Percentiles rank a stretch among this genome's conserved stretches.
Evolutionary conservation across 2,113 vertebrate species (phyloP).

Genomic region (Myotis lucifugus): DNA sequence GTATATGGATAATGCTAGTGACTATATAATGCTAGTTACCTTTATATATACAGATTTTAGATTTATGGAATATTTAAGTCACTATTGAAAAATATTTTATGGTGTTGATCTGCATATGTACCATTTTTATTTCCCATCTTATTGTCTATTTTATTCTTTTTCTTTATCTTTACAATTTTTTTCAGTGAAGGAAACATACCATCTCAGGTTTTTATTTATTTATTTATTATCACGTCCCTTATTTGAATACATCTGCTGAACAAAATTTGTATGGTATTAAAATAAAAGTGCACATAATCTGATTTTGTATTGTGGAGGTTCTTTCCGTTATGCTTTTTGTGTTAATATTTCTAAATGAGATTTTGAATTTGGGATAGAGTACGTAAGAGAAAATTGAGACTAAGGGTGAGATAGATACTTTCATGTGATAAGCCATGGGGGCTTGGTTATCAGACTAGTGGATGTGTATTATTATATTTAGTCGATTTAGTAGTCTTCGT

Average conservation of each 20-base stretch:
- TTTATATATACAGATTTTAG: not conserved
- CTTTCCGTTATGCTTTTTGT: not conserved
- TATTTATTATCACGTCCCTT: not conserved
- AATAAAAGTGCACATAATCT: not conserved
- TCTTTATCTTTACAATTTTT: not conserved
- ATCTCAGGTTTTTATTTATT: not conserved
- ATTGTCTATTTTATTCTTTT: constrained; percentile 24
- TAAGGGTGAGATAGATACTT: not conserved
- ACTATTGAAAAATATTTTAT: not conserved
- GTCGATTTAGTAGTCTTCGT: not conserved
- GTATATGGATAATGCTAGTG: not conserved
- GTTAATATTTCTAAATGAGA: constrained; percentile 4
- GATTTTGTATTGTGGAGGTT: not conserved
- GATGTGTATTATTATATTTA: not conserved
- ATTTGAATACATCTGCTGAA: not conserved
- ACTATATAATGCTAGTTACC: not conserved
- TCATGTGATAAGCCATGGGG: not conserved
- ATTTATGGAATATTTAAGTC: not conserved
- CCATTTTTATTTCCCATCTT: constrained; percentile 6
- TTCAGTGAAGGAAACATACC: not conserved
- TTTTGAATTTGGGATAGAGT: constrained; percentile 7
- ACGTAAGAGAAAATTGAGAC: not conserved
- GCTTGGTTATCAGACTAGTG: not conserved
- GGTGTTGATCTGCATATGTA: not conserved
- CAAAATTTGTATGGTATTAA: not conserved